A percentile compares a stretch with the other conserved stretches of the same genome.
These are phyloP conservation scores for Danio kyathit DNA, from an alignment of 2,797 vertebrate genomes.

Conservation along the genomic window DNA sequence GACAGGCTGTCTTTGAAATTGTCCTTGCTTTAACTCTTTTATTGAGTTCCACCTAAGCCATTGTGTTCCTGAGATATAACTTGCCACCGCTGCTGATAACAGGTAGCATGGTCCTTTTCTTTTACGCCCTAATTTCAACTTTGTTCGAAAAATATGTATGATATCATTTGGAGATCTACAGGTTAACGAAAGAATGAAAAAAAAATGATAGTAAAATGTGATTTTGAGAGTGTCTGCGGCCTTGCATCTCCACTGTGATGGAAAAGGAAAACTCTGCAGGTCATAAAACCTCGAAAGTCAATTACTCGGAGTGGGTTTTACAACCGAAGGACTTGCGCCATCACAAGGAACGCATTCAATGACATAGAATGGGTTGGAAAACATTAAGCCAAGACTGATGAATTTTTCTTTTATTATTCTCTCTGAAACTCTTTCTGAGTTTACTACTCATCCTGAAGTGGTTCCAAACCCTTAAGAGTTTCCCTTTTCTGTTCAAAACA, in stretches of 20 bases:
- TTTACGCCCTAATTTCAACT: conserved; percentile 67
- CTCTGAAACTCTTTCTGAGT: conserved; percentile 23
- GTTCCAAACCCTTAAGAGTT: too few species aligned
- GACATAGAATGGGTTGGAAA: conserved; percentile 54
- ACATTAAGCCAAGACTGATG: conserved; percentile 62
- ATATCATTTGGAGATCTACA: neutral
- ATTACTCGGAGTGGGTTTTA: conserved; percentile 61
- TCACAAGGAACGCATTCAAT: conserved; percentile 59
- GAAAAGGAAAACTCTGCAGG: conserved; percentile 60
- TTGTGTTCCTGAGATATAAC: conserved; percentile 85
- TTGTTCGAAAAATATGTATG: conserved; percentile 56
- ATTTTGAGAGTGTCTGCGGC: conserved; percentile 60
- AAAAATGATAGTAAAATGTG: conserved; percentile 49
- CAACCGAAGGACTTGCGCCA: conserved; percentile 60
- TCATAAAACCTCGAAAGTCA: conserved; percentile 62
- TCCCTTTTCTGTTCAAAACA: too few species aligned
- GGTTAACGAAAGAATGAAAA: neutral
- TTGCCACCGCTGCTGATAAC: conserved; percentile 78
- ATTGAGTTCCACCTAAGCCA: conserved; percentile 80
- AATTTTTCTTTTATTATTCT: conserved; percentile 47
- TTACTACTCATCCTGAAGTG: neutral
- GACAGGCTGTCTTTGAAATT: conserved; percentile 79
- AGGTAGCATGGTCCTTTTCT: conserved; percentile 46
- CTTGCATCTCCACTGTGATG: conserved; percentile 62
- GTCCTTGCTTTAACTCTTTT: conserved; percentile 79